Evolutionary conservation across 2,888 invertebrate species (phyloP).

Genomic region (Rutpela maculata): DNA sequence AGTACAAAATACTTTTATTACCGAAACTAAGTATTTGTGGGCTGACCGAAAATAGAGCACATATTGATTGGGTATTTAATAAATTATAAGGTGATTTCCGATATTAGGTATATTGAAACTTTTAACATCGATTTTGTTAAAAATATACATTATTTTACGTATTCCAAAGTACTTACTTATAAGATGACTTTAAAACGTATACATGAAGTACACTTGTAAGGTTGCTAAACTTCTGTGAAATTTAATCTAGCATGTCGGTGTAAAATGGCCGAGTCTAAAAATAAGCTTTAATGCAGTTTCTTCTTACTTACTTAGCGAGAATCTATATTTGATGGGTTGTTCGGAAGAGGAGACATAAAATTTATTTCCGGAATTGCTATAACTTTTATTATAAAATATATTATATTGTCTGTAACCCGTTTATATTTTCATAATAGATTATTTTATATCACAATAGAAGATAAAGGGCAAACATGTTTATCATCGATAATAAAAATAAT

Average conservation of each 20-base stretch:
- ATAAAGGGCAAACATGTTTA: no score
- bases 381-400: conserved; percentile 10
- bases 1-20: no score
- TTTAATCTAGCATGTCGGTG: conserved; percentile 44
- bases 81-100: no score
- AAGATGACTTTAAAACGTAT: conserved; percentile 45
- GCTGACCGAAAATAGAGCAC: no score
- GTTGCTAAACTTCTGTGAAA: conserved; percentile 49
- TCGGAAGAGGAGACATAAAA: not conserved
- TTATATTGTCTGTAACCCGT: not conserved
- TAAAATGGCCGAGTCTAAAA: conserved; percentile 40
- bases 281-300: conserved; percentile 27
- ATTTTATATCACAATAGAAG: no score
- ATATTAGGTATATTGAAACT: no score
- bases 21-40: no score
- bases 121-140: no score
- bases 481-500: no score
- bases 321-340: conserved; percentile 25
- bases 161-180: conserved; percentile 14
- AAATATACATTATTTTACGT: not conserved
- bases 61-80: no score
- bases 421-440: no score
- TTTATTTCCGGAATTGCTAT: conserved; percentile 13
- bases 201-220: conserved; percentile 41
- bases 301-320: conserved; percentile 25